Evolutionary conservation across 2,113 vertebrate genomes (phyloP), one percentile per base, ranked within the genome.

Genomic region (Lethenteron reissneri): DNA sequence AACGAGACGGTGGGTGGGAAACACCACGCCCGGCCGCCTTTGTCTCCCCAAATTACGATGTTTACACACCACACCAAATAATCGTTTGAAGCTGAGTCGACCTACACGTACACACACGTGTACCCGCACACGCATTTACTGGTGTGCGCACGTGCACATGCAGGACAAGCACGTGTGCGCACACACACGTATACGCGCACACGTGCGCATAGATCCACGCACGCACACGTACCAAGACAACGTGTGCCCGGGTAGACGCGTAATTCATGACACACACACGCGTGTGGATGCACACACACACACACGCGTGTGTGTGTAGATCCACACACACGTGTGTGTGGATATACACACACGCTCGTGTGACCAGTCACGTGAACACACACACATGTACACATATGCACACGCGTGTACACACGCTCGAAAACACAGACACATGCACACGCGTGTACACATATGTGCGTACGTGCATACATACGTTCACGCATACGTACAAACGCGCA

Each of bases 161-260:
- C 21, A 21, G 21, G 14, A 64, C 60, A 19, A 14, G 60, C 60
- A 19, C 60, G 60, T 19, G 60, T 19, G 17, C 60, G 17, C 60
- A 64, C 60, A 64, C 60, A 64, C 60, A 64, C 60, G 17, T 19
- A 64, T 19, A 64, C 60, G 17, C 60, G 17, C 60, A 64, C 60
- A 64, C 60, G 17, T 19, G 17, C 60, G 17, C 60, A 64, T 19
- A 64, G 14, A 64, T 19, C 5, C 60, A 64, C 60, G 17, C 60
- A 41, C 41, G 41, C 41, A 64, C 60, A 64, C 60, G 17, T 64
- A 64, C 60, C 41, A 41, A 41, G 41, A 41, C 41, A 5, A 64
- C 3, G 17, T 19, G 17, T 19, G 17, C 60, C 3, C 60, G 17
- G 14, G 17, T 19, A 8, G 3, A 64, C 60, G 17, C 60, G 17